These are phyloP conservation scores for Pollenia amentaria DNA, from an alignment of 2,888 invertebrate genomes.

Conservation along the genomic window DNA sequence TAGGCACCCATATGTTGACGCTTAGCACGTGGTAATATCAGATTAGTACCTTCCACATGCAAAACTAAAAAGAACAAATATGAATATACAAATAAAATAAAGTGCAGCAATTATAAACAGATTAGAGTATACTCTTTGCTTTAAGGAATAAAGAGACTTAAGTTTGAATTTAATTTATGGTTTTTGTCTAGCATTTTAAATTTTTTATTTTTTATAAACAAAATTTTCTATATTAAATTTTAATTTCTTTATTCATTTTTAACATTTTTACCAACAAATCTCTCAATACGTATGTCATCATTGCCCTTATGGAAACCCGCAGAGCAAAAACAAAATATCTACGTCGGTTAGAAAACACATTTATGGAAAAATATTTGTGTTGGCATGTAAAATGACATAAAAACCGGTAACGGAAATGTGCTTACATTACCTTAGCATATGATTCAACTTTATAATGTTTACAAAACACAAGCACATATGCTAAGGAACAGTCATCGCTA, in stretches of 20 bases:
- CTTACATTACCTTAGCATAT: conserved; percentile 81
- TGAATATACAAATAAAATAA: not conserved
- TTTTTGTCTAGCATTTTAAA: no score
- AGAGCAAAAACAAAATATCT: conserved; percentile 10
- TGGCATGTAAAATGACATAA: conserved; percentile 74
- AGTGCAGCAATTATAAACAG: conserved; percentile 32
- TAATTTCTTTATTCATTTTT: conserved; percentile 11
- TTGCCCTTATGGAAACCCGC: not conserved
- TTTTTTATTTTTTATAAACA: not conserved
- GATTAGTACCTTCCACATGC: conserved; percentile 88
- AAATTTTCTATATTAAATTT: not conserved
- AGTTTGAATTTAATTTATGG: not conserved
- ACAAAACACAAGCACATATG: conserved; percentile 27
- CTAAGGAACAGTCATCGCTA: not conserved
- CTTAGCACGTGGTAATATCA: conserved; percentile 89
- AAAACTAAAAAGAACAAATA: conserved; percentile 84
- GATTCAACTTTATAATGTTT: conserved; percentile 63
- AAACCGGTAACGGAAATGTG: conserved; percentile 82
- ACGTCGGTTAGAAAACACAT: conserved; percentile 26
- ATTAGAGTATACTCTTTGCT: not conserved
- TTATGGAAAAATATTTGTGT: conserved; percentile 70
- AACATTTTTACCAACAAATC: not conserved
- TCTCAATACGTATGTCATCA: not conserved
- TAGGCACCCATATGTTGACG: conserved; percentile 93
- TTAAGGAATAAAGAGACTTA: not conserved